Evolutionary conservation across 1,140 invertebrate genomes (phyloP), one percentile per base, ranked within the genome.

Genomic region (Andrena cerasifolii): DNA sequence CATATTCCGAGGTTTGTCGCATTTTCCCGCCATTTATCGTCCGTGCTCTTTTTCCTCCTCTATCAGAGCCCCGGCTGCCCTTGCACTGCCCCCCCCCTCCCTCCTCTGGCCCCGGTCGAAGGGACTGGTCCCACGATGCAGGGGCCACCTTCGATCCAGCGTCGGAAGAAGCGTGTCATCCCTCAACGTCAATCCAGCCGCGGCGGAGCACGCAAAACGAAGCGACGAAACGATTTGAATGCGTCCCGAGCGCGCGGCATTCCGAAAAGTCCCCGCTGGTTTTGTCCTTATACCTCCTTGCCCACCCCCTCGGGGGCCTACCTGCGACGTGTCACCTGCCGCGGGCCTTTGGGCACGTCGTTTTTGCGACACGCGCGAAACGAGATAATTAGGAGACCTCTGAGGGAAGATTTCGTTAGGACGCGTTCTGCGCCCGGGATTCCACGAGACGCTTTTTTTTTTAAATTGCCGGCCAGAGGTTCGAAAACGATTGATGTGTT

Each of bases 221-320:
- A 84, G 81, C 77, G 82, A 83, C 82, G 77, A 62, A 83, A 79
- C 81, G 81, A 84, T 84, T 84, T 84, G 81, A 84, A 84, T 84
- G 82, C 82, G 63, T 78, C 26, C 65, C 80, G 59, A 40, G 66
- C 66, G 66, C 63, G 65, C 43, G 53, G 54, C 80, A 83, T 83
- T 82, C 80, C 75, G 66, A 82, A 83, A 83, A 82, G 62, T 73
- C 67, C 33, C n/a, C 16, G 33, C 51, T 21, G 58, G 68, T 72
- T 62, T 78, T 73, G 68, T 73, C 49, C 58, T 24, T 16, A 31
- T 53, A 58, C 56, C 58, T 2, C 10, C 16, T 24, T 1, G 14
- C 12, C 26, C 16, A 14, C 16, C 16, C 45, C 26, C 43, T 18
- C 1, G 26, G 2, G 18, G 33, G 62, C 21, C 43, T 31, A n/a